Conservation (phyloP, 1,140 invertebrate genomes). For the Tetramorium simillimum region DNA sequence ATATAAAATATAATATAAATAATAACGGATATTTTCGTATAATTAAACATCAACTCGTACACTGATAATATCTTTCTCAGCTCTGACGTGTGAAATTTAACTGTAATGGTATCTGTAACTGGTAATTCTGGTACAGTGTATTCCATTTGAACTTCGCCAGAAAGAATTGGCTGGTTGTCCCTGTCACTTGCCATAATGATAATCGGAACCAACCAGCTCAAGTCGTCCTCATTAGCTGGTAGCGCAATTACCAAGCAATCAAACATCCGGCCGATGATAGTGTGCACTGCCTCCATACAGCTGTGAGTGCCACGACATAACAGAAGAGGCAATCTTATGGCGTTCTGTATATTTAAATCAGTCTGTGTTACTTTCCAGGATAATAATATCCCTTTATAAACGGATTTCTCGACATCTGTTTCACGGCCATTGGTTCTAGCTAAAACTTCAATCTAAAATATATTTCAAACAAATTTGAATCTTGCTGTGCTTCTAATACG, state of each 20-base stretch:
- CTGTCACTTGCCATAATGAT: conserved; percentile 64
- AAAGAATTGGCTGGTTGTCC: conserved; percentile 47
- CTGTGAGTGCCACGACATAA: conserved; percentile 78
- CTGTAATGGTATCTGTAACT: conserved; percentile 69
- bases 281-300: conserved; percentile 75
- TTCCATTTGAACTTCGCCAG: conserved; percentile 70
- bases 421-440: conserved; percentile 32
- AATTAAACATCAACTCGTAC: conserved; percentile 65
- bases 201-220: conserved; percentile 78
- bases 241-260: conserved; percentile 77
- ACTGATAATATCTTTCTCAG: conserved; percentile 73
- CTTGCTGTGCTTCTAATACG: conserved; percentile 29
- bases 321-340: conserved; percentile 75
- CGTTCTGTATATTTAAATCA: conserved; percentile 50
- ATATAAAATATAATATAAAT: conserved; percentile 9
- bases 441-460: conserved; percentile 77
- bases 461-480: conserved; percentile 23
- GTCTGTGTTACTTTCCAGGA: conserved; percentile 72
- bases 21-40: background rate
- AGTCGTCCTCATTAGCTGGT: conserved; percentile 73
- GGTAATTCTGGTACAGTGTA: conserved; percentile 76
- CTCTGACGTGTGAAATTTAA: conserved; percentile 69
- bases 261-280: conserved; percentile 76
- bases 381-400: conserved; percentile 78
- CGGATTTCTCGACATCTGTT: conserved; percentile 60